Evolutionary conservation across 2,113 vertebrate genomes (phyloP).

Genomic region (Sinocyclocheilus grahami): DNA sequence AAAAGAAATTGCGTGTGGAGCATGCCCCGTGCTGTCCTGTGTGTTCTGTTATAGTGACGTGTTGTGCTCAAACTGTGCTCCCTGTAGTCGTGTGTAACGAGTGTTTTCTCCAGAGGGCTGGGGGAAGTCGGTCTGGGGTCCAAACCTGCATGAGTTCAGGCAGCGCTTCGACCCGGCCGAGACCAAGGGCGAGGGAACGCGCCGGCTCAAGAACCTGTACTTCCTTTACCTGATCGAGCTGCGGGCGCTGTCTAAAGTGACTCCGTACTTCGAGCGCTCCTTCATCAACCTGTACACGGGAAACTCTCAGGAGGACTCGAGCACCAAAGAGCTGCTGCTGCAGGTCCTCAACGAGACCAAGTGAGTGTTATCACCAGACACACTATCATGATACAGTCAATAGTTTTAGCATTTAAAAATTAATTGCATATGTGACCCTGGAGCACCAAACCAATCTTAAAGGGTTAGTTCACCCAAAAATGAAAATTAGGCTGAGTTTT

Average conservation of each 20-base stretch:
- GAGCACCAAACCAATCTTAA: background rate
- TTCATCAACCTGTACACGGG: slow-evolving; percentile 93
- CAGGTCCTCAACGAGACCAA: slow-evolving; percentile 87
- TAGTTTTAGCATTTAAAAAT: no score
- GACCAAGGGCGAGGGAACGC: slow-evolving; percentile 91
- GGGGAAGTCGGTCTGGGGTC: slow-evolving; percentile 88
- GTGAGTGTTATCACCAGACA: slow-evolving; percentile 50
- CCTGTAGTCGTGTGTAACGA: background rate
- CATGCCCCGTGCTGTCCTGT: no score
- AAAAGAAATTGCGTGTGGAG: no score
- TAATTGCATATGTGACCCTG: no score
- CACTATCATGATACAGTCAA: no score
- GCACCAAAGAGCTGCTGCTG: slow-evolving; percentile 88
- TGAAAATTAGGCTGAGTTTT: no score
- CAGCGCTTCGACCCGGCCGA: slow-evolving; percentile 85
- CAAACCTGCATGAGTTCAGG: slow-evolving; percentile 88
- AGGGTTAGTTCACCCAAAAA: no score
- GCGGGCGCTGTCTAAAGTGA: slow-evolving; percentile 90
- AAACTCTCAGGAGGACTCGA: slow-evolving; percentile 80
- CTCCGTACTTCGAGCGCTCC: slow-evolving; percentile 89
- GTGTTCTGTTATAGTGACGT: no score
- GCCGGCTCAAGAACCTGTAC: slow-evolving; percentile 94
- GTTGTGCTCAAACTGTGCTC: no score
- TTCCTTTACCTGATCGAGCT: slow-evolving; percentile 96
- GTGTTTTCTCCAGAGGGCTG: slow-evolving; percentile 82